Base-by-base conservation (phyloP, 1,140 invertebrate genomes). In the Drosophila mayri region DNA sequence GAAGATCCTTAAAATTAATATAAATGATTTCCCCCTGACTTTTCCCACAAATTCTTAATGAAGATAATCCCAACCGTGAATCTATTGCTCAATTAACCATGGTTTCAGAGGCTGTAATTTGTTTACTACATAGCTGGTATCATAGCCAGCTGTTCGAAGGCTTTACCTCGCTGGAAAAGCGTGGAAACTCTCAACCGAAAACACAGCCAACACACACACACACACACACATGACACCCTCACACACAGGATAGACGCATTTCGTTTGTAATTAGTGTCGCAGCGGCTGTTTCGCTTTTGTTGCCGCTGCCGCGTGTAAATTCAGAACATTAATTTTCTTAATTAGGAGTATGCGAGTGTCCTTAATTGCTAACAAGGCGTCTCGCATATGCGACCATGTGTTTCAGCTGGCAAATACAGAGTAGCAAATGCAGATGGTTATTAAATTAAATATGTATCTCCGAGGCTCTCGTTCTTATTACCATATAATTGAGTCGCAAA, bases 231-330 rank as follows among this genome's bases (percentile, higher is more conserved):
- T 6, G 18, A n/a, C 28, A 32, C n/a, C 16, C 10, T 4, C 20
- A 50, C 38, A 28, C 62, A 25, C 59, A 66, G 38, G 16, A 46
- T 44, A 70, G 62, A 47, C 59, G 64, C 61, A 72, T 82, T 90
- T 84, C 79, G 84, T 84, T 88, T 88, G 81, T 82, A 88, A 88
- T 88, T 88, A 88, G 84, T 88, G 84, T 90, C 72, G 85, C 81
- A 84, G 81, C 84, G 84, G 84, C 84, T 88, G 84, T 90, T 80
- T 78, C 85, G 79, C 68, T 75, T 88, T 88, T 87, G 83, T 73
- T 76, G 63, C 38, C 28, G 52, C 38, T 38, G 58, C 46, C 65
- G 70, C 74, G 76, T 88, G 85, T 84, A 88, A 90, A 88, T 88
- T 84, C 73, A 73, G 63, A 63, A 78, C 84, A 88, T 88, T 88